These are phyloP conservation scores for Phaetusa simplex DNA, from an alignment of 2,113 vertebrate genomes.

Conservation along the genomic window DNA sequence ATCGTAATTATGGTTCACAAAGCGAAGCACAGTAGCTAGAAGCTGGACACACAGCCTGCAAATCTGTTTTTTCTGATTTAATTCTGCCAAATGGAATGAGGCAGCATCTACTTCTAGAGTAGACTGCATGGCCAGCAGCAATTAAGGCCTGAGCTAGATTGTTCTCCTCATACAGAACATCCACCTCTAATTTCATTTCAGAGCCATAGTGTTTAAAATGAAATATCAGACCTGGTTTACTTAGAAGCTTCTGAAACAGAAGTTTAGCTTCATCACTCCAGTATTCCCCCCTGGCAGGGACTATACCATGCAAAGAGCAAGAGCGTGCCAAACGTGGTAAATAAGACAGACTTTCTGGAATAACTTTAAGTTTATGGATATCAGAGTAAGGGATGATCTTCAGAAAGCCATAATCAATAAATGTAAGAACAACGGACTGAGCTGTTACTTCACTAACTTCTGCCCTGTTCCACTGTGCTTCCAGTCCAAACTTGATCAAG, in stretches of 20 bases:
- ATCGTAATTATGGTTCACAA: background rate
- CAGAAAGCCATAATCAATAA: slow-evolving; percentile 83
- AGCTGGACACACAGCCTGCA: background rate
- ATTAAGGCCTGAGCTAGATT: slow-evolving; percentile 57
- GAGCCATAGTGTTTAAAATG: slow-evolving; percentile 61
- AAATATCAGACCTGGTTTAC: slow-evolving; percentile 74
- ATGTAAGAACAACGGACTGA: slow-evolving; percentile 62
- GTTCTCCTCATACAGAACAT: slow-evolving; percentile 18
- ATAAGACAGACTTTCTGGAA: slow-evolving; percentile 70
- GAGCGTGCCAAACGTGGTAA: slow-evolving; percentile 77
- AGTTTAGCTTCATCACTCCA: slow-evolving; percentile 80
- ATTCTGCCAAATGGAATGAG: background rate
- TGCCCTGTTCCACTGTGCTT: slow-evolving; percentile 80
- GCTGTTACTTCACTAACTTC: slow-evolving; percentile 74
- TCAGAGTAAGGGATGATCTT: slow-evolving; percentile 64
- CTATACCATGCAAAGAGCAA: slow-evolving; percentile 76
- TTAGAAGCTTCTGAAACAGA: slow-evolving; percentile 77
- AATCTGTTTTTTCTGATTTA: background rate
- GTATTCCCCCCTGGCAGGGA: slow-evolving; percentile 61
- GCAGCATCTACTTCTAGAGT: background rate
- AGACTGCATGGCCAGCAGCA: slow-evolving; percentile 50
- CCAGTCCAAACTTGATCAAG: slow-evolving; percentile 72
- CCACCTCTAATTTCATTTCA: slow-evolving; percentile 65
- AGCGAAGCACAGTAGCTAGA: background rate
- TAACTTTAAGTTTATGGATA: slow-evolving; percentile 70